Evolutionary conservation across 2,888 invertebrate species (phyloP), one percentile per base, ranked within the genome.

Genomic region (Philhelius pedissequus): DNA sequence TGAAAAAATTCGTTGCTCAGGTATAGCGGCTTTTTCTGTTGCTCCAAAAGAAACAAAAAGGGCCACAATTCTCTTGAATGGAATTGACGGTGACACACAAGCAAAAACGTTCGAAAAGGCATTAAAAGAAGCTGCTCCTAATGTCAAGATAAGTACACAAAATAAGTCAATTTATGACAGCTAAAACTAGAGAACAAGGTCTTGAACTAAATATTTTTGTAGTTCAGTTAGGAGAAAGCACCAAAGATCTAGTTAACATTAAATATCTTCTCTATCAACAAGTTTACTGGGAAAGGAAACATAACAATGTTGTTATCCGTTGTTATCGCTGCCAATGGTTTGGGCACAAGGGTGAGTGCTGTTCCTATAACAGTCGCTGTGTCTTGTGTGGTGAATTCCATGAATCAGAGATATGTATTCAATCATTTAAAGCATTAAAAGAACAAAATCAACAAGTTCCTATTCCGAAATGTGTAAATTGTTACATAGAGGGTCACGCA

Each of bases 201-300:
- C 22, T 48, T 3, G 25, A 48, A 25, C 22, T 48, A 13, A 48
- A 45, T 48, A 64, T 32, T 13, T 60, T 60, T 25, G 18, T 45
- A 15, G 45, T 62, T 27, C 43, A 62, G 13, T 45, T 62, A 45
- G 62, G 62, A 15, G 62, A 62, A 48, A 48, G 32, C 48, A 48
- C 27, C 32, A 45, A 64, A 48, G 30, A 64, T 64, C 20, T 64
- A 11, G 20, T 4, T 11, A 64, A 30, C 8, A 48, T 64, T 3
- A 64, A 20, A 48, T 64, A 64, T 38, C 20, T 66, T 32, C 35
- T 48, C 2, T 22, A 22, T 13, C 48, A 48, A 48, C 22, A 48
- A 22, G 22, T 20, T 5, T 18, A 18, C 43, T 18, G 43, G 43
- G 43, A 45, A 45, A 3, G 43, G 7, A 45, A 45, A 30, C 48